phyloP scores from a whole-genome alignment of 2,113 vertebrate species.

The Hirundichthys speculiger region DNA sequence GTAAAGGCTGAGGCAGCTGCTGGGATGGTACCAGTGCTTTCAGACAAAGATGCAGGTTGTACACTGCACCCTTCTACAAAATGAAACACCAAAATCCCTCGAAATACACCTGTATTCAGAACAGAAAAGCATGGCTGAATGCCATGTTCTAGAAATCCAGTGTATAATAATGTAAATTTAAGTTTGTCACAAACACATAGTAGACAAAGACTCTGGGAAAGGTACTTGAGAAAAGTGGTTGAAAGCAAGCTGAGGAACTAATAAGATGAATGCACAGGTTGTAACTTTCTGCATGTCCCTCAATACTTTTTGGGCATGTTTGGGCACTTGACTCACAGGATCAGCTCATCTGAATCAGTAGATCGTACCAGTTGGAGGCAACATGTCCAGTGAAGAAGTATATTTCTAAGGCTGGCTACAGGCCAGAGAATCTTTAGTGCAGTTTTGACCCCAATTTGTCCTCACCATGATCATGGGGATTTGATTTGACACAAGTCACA shows the following conservation, averaged over 20 bases:
- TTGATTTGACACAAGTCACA: too few species aligned
- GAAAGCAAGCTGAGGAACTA: conserved; percentile 12
- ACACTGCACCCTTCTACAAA: conserved; percentile 49
- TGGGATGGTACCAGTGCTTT: conserved; percentile 42
- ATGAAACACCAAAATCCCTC: conserved; percentile 43
- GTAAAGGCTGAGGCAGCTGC: conserved; percentile 24
- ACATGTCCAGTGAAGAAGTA: too few species aligned
- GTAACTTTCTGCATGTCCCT: neutral
- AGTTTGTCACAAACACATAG: conserved; percentile 6
- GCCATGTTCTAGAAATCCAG: conserved; percentile 36
- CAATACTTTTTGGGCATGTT: neutral
- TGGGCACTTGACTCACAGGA: conserved; percentile 14
- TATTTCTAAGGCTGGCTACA: too few species aligned
- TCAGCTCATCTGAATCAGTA: conserved; percentile 35
- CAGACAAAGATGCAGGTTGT: conserved; percentile 49
- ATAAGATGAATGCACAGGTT: neutral
- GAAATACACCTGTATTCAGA: conserved; percentile 33
- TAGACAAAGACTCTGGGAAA: conserved; percentile 25
- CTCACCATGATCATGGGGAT: too few species aligned
- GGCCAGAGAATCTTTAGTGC: too few species aligned
- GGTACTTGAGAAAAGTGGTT: conserved; percentile 11
- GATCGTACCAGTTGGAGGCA: neutral
- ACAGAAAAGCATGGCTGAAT: conserved; percentile 41
- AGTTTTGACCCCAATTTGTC: too few species aligned
- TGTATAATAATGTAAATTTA: conserved; percentile 39